Base-by-base conservation (phyloP, 2,888 invertebrate species). In the Eupithecia inturbata region DNA sequence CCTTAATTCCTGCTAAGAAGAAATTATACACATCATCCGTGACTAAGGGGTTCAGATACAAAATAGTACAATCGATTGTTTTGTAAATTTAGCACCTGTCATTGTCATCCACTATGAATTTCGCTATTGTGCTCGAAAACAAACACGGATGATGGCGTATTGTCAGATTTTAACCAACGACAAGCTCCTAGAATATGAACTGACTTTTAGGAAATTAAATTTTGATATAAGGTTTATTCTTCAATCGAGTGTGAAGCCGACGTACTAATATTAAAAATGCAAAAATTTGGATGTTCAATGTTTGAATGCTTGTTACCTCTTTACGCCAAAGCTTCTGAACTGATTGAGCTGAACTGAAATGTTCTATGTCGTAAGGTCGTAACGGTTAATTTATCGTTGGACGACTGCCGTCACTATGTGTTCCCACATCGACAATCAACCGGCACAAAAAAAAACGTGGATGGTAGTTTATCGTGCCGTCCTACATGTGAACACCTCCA, bases 101-200 rank as follows among this genome's bases (percentile, higher is more conserved):
- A 77, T 75, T 78, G 79, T 78, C 72, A 68, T 64, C 49, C 39
- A 62, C 53, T 73, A 72, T 75, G 70, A 70, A 76, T 72, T 76
- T 71, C 63, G 36, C 73, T 78, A 78, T 80, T 80, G 79, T 78
- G 49, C 75, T 66, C 31, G 62, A 71, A 57, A 73, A 73, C 78
- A 78, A 79, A 76, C 72, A 79, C 71, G 70, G 41, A 41, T 36
- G 72, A 78, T 22, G 67, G 57, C 64, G 70, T 28, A 33, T 71
- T 53, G 28, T 76, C 71, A 67, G 49, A n/a, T 26, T 69, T 64
- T 49, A 68, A 64, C 63, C 63, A 57, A 22, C 26, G 26, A 36
- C 1, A 60, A 16, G 31, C 16, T 33, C 9, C 36, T 64, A 12
- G 19, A 36, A 64, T 57, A 26, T 57, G 57, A 57, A 57, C 22